Conservation (phyloP, 1,140 invertebrate genomes). For the Panagrolaimus sp. region DNA sequence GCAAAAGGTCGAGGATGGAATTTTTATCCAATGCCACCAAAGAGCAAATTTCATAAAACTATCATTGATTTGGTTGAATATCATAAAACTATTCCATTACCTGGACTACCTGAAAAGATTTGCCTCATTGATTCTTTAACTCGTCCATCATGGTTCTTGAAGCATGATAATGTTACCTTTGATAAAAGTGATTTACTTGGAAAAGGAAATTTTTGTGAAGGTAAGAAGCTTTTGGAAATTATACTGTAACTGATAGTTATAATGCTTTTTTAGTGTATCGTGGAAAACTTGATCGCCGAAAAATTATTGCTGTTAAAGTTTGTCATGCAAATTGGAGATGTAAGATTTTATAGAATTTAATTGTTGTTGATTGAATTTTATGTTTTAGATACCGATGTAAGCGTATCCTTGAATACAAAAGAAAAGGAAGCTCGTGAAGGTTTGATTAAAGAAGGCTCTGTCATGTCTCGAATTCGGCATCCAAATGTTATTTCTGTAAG, state of each 20-base stretch:
- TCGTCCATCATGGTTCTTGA: neutral
- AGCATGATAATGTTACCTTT: conserved; percentile 13
- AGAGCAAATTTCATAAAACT: neutral
- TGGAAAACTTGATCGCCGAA: neutral
- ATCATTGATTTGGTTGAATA: conserved; percentile 1
- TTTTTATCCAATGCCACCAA: neutral
- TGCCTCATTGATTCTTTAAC: neutral
- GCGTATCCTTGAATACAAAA: neutral
- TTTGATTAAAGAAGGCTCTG: neutral
- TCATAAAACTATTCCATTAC: neutral
- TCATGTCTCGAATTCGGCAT: conserved; percentile 3
- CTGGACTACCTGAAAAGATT: neutral
- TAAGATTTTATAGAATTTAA: neutral
- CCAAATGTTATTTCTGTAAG: conserved; percentile 11
- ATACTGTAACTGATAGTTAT: too few relatives aligned
- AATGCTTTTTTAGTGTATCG: neutral
- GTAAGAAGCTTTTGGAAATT: too few relatives aligned
- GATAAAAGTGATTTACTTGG: neutral
- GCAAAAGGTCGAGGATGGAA: conserved; percentile 1
- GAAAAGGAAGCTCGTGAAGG: conserved; percentile 1
- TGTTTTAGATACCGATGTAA: neutral
- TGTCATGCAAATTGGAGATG: conserved; percentile 15
- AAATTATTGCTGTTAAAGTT: neutral
- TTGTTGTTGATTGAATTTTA: neutral
- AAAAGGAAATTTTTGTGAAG: conserved; percentile 1